A percentile compares a stretch with the other conserved stretches of the same genome.
Conservation (phyloP, 2,888 invertebrate genomes). For the Sylvicola fuscatus region DNA sequence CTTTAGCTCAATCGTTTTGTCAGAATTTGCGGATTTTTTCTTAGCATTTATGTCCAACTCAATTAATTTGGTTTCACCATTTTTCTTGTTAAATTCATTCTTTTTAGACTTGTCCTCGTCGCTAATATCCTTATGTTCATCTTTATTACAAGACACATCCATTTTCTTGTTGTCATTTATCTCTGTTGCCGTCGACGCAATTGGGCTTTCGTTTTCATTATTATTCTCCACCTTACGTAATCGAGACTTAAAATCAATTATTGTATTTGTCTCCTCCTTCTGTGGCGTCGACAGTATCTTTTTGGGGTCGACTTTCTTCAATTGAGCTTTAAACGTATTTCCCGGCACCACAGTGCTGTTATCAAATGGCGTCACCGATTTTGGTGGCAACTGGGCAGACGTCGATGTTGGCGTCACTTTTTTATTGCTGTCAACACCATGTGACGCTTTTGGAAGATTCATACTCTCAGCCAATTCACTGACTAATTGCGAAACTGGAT, state of each 20-base stretch:
- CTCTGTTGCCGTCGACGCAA: background rate
- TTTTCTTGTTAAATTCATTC: slow-evolving; percentile 14
- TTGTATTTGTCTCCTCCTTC: slow-evolving; percentile 36
- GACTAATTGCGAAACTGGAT: slow-evolving; percentile 62
- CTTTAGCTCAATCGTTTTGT: slow-evolving; percentile 13
- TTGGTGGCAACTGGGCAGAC: slow-evolving; percentile 13
- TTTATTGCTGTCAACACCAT: background rate
- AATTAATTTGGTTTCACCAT: slow-evolving; percentile 9
- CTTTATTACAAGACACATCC: slow-evolving; percentile 3
- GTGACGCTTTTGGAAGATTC: slow-evolving; percentile 32
- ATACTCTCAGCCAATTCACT: slow-evolving; percentile 71
- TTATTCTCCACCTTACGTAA: slow-evolving; percentile 55
- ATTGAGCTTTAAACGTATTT: slow-evolving; percentile 39
- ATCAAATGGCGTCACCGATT: slow-evolving; percentile 12
- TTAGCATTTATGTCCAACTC: slow-evolving; percentile 9
- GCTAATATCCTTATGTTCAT: slow-evolving; percentile 17
- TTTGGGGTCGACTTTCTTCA: slow-evolving; percentile 55
- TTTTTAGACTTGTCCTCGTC: slow-evolving; percentile 17
- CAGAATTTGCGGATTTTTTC: slow-evolving; percentile 6
- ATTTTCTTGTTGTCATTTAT: slow-evolving; percentile 10
- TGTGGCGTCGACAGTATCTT: slow-evolving; percentile 29
- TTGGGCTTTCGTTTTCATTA: slow-evolving; percentile 5
- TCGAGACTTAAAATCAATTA: slow-evolving; percentile 68
- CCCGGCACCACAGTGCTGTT: slow-evolving; percentile 14
- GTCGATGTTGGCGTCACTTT: slow-evolving; percentile 12